Evolutionary conservation across 2,797 vertebrate genomes (phyloP), one percentile per base, ranked within the genome.

Genomic region (Siniperca obscura): DNA sequence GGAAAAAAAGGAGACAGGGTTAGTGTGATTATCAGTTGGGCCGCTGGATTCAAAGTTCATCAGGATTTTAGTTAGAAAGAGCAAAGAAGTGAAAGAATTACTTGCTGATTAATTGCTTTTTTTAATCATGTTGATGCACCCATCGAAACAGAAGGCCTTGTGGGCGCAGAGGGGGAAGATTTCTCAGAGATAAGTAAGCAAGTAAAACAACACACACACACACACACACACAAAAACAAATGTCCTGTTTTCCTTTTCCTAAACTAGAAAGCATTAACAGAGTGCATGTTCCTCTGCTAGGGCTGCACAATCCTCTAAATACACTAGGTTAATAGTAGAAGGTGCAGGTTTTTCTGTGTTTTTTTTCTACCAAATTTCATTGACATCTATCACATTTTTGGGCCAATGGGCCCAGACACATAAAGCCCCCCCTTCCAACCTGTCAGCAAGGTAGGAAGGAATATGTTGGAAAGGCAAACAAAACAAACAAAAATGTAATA

Each of bases 1-100:
- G 46, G 11, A 36, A 57, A 42, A 66, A 71, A 65, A 36, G 52
- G 52, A 76, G 71, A 56, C 36, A 2, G 52, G 8, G 60, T 77
- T 59, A 5, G 64, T 36, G 73, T 60, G 65, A 71, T 72, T 79
- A 84, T 86, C 66, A 25, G 60, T 52, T 38, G 64, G n/a, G n/a
- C 50, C 9, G 48, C 48, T 55, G 81, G 66, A 66, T 76, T 53
- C 36, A 55, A 46, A 62, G 71, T 81, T 79, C 42, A n/a, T 66
- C 40, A 4, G 34, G 10, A 59, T 67, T 67, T 73, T 64, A 48
- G 38, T 59, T 16, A 14, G 69, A 77, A 57, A 19, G 55, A 52
- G 68, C 38, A 55, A 61, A 68, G 80, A 21, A 22, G 25, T 42
- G 57, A 1, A 11, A 68, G 53, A 70, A 72, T 80, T 30, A 27